Conservation (phyloP, 2,113 vertebrate genomes). For the Lonchura striata region DNA sequence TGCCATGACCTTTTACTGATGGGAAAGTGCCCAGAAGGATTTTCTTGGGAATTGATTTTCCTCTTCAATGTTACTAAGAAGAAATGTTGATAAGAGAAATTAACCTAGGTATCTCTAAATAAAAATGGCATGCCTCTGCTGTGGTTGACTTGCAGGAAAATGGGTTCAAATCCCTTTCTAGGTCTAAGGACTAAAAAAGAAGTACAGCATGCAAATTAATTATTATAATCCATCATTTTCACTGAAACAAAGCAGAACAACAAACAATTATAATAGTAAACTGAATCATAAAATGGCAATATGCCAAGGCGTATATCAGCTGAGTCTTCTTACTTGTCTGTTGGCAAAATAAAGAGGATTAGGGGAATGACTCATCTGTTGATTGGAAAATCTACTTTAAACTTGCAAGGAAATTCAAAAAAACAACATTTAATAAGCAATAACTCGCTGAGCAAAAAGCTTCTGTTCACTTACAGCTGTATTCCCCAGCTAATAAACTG, state of each 20-base stretch:
- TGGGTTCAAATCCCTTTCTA: background rate
- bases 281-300: constrained; percentile 1
- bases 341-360: constrained; percentile 51
- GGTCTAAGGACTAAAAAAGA: background rate
- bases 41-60: constrained; percentile 14
- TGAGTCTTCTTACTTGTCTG: background rate
- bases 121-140: background rate
- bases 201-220: background rate
- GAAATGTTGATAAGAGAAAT: constrained; percentile 19
- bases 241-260: constrained; percentile 22
- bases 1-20: background rate
- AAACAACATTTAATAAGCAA: background rate
- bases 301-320: background rate
- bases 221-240: constrained; percentile 18
- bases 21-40: background rate
- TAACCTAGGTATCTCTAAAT: background rate
- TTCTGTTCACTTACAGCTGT: background rate
- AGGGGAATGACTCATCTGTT: constrained; percentile 29
- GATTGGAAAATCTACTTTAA: constrained; percentile 35
- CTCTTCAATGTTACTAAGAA: background rate
- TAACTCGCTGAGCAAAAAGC: background rate
- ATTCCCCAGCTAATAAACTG: background rate
- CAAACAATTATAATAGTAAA: constrained; percentile 5
- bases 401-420: background rate
- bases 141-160: background rate